Conservation (phyloP, 1,140 invertebrate genomes). For the Holcopasites calliopsidis region DNA sequence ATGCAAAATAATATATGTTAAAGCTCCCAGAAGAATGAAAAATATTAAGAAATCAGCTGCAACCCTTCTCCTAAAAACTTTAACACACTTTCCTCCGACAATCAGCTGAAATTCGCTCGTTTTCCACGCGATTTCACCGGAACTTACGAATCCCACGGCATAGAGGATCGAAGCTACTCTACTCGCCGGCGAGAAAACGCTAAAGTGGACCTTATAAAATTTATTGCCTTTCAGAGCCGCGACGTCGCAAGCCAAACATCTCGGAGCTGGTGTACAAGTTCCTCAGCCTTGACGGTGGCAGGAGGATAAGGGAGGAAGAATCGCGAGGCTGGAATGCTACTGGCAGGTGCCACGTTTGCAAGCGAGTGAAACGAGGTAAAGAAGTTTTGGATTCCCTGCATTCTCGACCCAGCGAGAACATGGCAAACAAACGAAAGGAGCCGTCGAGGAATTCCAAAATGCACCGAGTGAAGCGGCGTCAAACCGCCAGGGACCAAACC, state of each 20-base stretch:
- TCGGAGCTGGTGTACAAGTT: conserved; percentile 45
- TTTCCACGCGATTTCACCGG: background rate
- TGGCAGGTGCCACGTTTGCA: conserved; percentile 17
- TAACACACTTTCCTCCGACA: too few relatives aligned
- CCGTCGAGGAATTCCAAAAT: conserved; percentile 7
- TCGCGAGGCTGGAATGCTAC: background rate
- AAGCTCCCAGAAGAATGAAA: too few relatives aligned
- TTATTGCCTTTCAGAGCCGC: conserved; percentile 24
- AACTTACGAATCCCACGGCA: too few relatives aligned
- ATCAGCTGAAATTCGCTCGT: background rate
- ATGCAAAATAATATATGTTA: too few relatives aligned
- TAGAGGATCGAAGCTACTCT: too few relatives aligned
- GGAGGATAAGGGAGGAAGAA: background rate
- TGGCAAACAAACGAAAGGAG: conserved; percentile 12
- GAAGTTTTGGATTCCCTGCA: conserved; percentile 24
- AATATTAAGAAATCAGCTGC: too few relatives aligned
- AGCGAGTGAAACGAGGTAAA: background rate
- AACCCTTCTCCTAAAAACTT: too few relatives aligned
- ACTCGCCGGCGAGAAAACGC: background rate
- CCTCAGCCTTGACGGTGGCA: conserved; percentile 4
- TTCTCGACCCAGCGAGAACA: background rate
- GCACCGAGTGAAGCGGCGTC: background rate
- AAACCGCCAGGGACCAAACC: background rate
- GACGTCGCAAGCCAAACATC: conserved; percentile 36
- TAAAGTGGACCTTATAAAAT: background rate